These are phyloP conservation scores for Rhyzopertha dominica DNA, from an alignment of 1,140 invertebrate genomes.

Conservation along the genomic window DNA sequence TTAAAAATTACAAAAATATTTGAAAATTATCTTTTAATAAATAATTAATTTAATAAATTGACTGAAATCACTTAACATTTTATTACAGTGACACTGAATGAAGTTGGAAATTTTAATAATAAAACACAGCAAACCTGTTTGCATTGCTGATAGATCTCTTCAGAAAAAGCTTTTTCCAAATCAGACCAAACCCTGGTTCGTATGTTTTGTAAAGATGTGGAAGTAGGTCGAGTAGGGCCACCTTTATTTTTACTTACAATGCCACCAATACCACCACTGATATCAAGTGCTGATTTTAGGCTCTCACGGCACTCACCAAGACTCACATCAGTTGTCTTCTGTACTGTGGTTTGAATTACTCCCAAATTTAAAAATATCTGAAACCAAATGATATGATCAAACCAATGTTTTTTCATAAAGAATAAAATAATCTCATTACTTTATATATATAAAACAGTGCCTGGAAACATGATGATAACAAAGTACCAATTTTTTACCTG, in stretches of 20 bases:
- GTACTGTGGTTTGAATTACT: constrained; percentile 53
- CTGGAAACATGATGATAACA: too few relatives aligned
- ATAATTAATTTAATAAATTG: too few relatives aligned
- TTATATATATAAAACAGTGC: too few relatives aligned
- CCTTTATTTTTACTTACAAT: constrained; percentile 39
- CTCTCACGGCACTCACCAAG: constrained; percentile 53
- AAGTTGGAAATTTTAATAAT: constrained; percentile 4
- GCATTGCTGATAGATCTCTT: constrained; percentile 63
- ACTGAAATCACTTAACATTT: too few relatives aligned
- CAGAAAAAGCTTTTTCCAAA: constrained; percentile 71
- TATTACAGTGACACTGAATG: too few relatives aligned
- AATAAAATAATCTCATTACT: not conserved
- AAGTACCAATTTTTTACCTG: constrained; percentile 33
- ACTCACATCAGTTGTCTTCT: constrained; percentile 52
- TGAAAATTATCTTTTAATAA: constrained; percentile 8
- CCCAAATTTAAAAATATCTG: constrained; percentile 71
- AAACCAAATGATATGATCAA: constrained; percentile 39
- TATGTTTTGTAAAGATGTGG: constrained; percentile 67
- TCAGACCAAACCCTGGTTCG: constrained; percentile 71
- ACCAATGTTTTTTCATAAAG: too few relatives aligned
- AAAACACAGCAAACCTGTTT: constrained; percentile 55
- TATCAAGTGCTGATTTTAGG: constrained; percentile 56
- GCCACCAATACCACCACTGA: constrained; percentile 32
- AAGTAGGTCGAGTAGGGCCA: constrained; percentile 63
- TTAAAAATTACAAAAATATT: constrained; percentile 18